Conservation (phyloP, 2,888 invertebrate genomes). For the Oscheius sp. region DNA sequence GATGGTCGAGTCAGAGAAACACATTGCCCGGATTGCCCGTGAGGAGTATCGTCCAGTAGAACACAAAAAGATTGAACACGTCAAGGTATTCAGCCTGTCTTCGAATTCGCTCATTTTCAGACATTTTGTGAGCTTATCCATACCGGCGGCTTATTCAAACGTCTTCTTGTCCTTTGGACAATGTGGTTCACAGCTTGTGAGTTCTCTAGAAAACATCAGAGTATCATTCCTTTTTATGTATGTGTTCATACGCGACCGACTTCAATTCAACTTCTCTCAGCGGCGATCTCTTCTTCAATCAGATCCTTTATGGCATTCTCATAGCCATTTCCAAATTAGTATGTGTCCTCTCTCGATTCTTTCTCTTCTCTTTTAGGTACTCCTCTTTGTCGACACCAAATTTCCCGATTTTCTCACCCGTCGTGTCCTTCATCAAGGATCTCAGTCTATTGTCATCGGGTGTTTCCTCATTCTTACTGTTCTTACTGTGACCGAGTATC, state of each 20-base stretch:
- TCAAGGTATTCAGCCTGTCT: slow-evolving; percentile 46
- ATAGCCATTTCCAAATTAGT: slow-evolving; percentile 70
- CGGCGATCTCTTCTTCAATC: slow-evolving; percentile 70
- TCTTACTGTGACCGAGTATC: slow-evolving; percentile 57
- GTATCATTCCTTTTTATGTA: slow-evolving; percentile 14
- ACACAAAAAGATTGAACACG: slow-evolving; percentile 59
- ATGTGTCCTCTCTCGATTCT: neutral
- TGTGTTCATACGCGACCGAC: slow-evolving; percentile 71
- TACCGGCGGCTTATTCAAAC: slow-evolving; percentile 57
- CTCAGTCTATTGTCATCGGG: slow-evolving; percentile 64
- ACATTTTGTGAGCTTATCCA: slow-evolving; percentile 57
- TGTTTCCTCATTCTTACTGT: slow-evolving; percentile 66
- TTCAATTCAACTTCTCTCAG: slow-evolving; percentile 67
- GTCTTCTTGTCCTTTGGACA: slow-evolving; percentile 69
- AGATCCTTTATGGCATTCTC: slow-evolving; percentile 69
- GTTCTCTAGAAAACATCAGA: slow-evolving; percentile 36
- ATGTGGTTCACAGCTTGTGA: slow-evolving; percentile 64
- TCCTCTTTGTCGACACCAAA: slow-evolving; percentile 66
- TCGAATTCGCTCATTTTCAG: slow-evolving; percentile 33
- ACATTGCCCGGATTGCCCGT: slow-evolving; percentile 66
- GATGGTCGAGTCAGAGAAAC: slow-evolving; percentile 65
- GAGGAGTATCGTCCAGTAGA: slow-evolving; percentile 60
- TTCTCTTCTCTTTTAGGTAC: slow-evolving; percentile 44
- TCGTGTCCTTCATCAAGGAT: slow-evolving; percentile 68
- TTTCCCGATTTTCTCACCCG: slow-evolving; percentile 62